Percentiles rank a stretch among this genome's conserved stretches.
phyloP scores from a whole-genome alignment of 2,113 vertebrate genomes.

The Triplophysa siluroides region DNA sequence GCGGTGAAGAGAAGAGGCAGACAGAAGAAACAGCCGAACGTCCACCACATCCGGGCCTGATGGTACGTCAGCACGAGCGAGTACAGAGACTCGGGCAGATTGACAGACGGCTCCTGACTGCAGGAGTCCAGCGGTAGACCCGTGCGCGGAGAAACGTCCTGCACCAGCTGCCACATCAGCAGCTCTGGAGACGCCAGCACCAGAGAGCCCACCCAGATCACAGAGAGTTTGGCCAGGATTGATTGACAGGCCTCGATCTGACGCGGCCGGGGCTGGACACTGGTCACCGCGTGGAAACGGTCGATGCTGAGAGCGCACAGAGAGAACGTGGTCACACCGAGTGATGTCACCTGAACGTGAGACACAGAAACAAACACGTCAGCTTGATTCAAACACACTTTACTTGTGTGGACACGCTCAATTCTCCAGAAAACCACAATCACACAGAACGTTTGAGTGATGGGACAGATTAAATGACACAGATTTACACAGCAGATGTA shows the following conservation, averaged over 20 bases:
- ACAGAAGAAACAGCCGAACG: constrained; percentile 94
- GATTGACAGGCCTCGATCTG: constrained; percentile 87
- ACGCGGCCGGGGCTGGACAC: constrained; percentile 73
- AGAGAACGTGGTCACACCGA: constrained; percentile 94
- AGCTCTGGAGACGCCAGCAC: constrained; percentile 86
- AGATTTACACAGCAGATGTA: not conserved
- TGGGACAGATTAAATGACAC: too few species aligned
- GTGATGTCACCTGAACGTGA: constrained; percentile 81
- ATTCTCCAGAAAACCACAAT: too few species aligned
- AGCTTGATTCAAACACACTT: not conserved
- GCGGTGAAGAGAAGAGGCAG: constrained; percentile 90
- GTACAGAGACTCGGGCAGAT: constrained; percentile 83
- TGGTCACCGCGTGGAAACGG: constrained; percentile 88
- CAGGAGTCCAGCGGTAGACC: constrained; percentile 74
- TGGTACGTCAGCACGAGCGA: constrained; percentile 92
- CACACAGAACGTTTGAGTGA: too few species aligned
- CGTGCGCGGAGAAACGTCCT: constrained; percentile 60
- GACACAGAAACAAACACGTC: not conserved
- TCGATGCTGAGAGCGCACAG: constrained; percentile 95
- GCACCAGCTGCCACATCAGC: constrained; percentile 85
- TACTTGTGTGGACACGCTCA: too few species aligned
- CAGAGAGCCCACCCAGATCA: constrained; percentile 94
- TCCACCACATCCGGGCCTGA: constrained; percentile 93
- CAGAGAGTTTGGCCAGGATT: constrained; percentile 89
- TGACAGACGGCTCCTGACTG: constrained; percentile 76